Percentiles rank a stretch among this genome's conserved stretches.
Conservation (phyloP, 2,797 vertebrate genomes). For the Smutsia temminckii region DNA sequence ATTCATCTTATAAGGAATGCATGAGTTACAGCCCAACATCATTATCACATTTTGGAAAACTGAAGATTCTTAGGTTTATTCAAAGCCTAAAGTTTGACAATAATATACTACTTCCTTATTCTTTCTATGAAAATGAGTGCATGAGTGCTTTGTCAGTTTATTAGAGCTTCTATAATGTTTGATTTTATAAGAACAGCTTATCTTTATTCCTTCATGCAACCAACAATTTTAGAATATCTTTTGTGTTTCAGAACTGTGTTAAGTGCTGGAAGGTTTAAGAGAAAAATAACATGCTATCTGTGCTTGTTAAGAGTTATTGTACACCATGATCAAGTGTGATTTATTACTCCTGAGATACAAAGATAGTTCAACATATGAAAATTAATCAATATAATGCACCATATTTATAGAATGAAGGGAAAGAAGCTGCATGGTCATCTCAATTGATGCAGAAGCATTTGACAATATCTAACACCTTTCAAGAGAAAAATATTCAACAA, state of each 20-base stretch:
- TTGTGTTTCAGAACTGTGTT: neutral
- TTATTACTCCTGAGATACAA: neutral
- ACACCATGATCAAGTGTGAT: neutral
- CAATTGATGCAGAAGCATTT: neutral
- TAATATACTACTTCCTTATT: neutral
- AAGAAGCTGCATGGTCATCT: neutral
- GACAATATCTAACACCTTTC: neutral
- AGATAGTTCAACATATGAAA: neutral
- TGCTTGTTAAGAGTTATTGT: neutral
- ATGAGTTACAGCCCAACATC: neutral
- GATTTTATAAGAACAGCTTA: neutral
- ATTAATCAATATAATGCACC: no score
- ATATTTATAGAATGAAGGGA: neutral
- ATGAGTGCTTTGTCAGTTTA: neutral
- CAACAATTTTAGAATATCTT: neutral
- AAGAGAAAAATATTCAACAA: no score
- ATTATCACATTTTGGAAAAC: neutral
- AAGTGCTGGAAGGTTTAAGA: neutral
- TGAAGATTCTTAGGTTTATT: neutral
- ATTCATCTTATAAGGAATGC: neutral
- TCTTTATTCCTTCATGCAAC: conserved; percentile 55
- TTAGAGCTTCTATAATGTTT: neutral
- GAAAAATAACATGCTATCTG: neutral
- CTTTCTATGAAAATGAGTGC: neutral
- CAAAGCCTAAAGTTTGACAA: neutral